Evolutionary conservation across 1,140 invertebrate species (phyloP), one percentile per base, ranked within the genome.

Genomic region (Drosophila subobscura): DNA sequence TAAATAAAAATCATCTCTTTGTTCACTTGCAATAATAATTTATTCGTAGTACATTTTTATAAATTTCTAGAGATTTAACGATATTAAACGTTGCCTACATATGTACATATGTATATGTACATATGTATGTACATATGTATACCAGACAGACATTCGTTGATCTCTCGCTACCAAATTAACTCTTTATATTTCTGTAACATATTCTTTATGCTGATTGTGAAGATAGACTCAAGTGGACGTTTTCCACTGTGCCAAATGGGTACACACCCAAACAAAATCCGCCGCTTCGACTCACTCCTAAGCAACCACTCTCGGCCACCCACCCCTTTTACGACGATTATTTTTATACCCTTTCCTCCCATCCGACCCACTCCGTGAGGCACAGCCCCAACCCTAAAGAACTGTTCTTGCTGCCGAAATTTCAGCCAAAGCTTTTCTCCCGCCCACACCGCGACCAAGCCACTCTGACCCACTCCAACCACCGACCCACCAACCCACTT

Each of bases 281-380:
- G 16, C 8, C 4, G 5, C n/a, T 4, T 6, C 29, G 16, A 5
- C 8, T 7, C 37, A 8, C 8, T 40, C 33, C 47, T 44, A 23
- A 54, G 74, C 65, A 64, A 57, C 57, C 73, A 66, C 45, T 44
- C 47, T 20, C 25, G 41, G 8, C 56, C 53, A 60, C 47, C 72
- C 63, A 52, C 49, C 57, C 44, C 77, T 86, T 79, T 85, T 80
- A 86, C 77, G 77, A 86, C 81, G 80, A 80, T 85, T 85, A 85
- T 85, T 85, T 86, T 80, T 86, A 86, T 85, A 76, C 58, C 44
- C 55, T 71, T 45, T 57, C 41, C 46, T 41, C 57, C 29, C 33
- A 37, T 10, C 54, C 42, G 5, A 7, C 46, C 47, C 40, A 42
- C 22, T 40, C 33, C 33, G 33, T 12, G 10, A 12, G 33, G 8